Evolutionary conservation across 2,113 vertebrate species (phyloP).

Genomic region (Probosciger aterrimus): DNA sequence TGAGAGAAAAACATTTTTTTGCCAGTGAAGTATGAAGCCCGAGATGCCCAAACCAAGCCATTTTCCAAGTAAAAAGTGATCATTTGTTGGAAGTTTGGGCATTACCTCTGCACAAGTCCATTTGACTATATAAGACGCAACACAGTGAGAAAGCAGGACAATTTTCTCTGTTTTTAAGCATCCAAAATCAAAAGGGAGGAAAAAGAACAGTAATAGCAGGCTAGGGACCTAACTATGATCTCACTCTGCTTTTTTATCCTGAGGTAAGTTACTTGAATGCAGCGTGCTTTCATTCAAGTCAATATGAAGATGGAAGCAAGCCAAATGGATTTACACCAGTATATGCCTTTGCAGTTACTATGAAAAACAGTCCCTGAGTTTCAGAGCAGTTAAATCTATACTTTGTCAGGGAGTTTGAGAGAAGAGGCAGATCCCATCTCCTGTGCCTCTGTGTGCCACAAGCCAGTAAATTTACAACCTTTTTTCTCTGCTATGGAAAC

Average conservation of each 20-base stretch:
- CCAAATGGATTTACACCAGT: not conserved
- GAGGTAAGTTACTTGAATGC: not conserved
- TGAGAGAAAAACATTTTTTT: not conserved
- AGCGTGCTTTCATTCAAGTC: not conserved
- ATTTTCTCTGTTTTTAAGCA: not conserved
- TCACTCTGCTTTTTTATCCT: not conserved
- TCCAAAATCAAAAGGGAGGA: not conserved
- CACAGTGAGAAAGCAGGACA: not conserved
- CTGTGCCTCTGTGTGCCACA: too few relatives aligned
- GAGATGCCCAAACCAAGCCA: not conserved
- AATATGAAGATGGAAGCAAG: not conserved
- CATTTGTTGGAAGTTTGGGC: not conserved
- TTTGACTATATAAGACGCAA: not conserved
- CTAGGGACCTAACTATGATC: not conserved
- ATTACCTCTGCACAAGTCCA: not conserved
- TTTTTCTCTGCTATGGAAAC: not conserved
- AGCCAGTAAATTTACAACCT: not conserved
- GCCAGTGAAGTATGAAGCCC: not conserved
- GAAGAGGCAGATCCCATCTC: not conserved
- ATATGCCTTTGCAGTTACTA: not conserved
- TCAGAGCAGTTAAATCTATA: not conserved
- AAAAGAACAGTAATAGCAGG: not conserved
- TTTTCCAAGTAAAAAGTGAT: not conserved
- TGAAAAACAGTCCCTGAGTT: not conserved
- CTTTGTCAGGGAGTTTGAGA: not conserved